A percentile compares a stretch with the other conserved stretches of the same genome.
These are phyloP conservation scores for Onthophagus taurus DNA, from an alignment of 1,140 invertebrate genomes.

Conservation along the genomic window DNA sequence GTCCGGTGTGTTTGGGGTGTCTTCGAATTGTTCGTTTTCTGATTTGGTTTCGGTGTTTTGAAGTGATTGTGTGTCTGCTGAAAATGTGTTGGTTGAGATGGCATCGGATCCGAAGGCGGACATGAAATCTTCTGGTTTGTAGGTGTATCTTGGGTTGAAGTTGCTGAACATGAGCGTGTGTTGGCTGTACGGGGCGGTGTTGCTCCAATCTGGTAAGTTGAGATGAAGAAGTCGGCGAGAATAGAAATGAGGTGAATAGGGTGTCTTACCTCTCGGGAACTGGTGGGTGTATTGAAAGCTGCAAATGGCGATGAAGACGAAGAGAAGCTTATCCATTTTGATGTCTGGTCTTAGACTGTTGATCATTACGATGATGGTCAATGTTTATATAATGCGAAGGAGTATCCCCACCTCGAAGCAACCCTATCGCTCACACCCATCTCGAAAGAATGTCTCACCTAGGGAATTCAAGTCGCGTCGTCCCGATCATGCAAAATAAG, in stretches of 20 bases:
- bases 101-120: constrained; percentile 25
- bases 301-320: too few species aligned
- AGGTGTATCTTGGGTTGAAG: constrained; percentile 14
- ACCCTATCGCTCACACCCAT: constrained; percentile 22
- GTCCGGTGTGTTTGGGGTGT: constrained; percentile 8
- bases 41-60: constrained; percentile 9
- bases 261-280: constrained; percentile 3
- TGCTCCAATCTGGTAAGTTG: too few species aligned
- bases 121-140: constrained; percentile 24
- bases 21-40: background rate
- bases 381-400: constrained; percentile 21
- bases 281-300: too few species aligned
- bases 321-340: too few species aligned
- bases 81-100: constrained; percentile 25
- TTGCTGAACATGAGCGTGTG: constrained; percentile 37
- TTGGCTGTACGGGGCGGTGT: constrained; percentile 2
- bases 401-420: constrained; percentile 18
- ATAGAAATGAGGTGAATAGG: constrained; percentile 1
- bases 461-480: constrained; percentile 24
- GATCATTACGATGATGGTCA: too few species aligned
- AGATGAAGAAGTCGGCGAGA: too few species aligned
- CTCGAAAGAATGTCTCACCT: constrained; percentile 20
- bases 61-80: background rate
- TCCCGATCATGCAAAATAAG: constrained; percentile 23
- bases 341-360: too few species aligned